Conservation (phyloP, 1,140 invertebrate species). For the Hestina assimilis region DNA sequence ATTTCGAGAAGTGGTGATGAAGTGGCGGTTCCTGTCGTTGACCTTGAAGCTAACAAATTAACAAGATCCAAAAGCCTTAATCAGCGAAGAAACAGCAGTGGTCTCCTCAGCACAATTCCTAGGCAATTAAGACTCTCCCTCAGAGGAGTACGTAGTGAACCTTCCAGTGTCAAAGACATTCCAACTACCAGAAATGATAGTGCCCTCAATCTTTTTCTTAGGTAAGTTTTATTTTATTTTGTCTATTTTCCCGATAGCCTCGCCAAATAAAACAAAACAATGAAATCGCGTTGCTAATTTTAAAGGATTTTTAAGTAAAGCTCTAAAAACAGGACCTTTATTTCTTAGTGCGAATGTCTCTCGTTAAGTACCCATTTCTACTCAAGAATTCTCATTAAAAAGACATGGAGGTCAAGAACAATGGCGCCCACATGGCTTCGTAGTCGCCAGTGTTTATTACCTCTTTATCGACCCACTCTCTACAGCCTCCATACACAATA, state of each 20-base stretch:
- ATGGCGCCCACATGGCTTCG: constrained; percentile 48
- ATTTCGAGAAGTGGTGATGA: constrained; percentile 54
- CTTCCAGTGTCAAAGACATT: constrained; percentile 69
- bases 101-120: constrained; percentile 76
- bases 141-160: constrained; percentile 69
- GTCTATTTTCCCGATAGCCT: not conserved
- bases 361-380: constrained; percentile 26
- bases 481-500: constrained; percentile 36
- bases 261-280: too few relatives aligned
- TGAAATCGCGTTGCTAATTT: too few relatives aligned
- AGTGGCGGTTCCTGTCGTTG: constrained; percentile 49
- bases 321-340: not conserved
- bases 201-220: constrained; percentile 70
- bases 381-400: constrained; percentile 49
- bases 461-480: constrained; percentile 35
- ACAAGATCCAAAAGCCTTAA: constrained; percentile 72
- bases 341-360: constrained; percentile 19
- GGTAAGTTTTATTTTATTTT: constrained; percentile 48
- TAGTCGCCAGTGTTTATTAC: constrained; percentile 42
- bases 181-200: constrained; percentile 71
- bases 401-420: constrained; percentile 44
- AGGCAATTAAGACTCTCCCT: constrained; percentile 78
- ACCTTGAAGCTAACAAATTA: constrained; percentile 66
- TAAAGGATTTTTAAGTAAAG: not conserved
- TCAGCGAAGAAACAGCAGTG: constrained; percentile 67